Conservation (phyloP, 1,140 invertebrate species). For the Macrosteles quadrilineatus region DNA sequence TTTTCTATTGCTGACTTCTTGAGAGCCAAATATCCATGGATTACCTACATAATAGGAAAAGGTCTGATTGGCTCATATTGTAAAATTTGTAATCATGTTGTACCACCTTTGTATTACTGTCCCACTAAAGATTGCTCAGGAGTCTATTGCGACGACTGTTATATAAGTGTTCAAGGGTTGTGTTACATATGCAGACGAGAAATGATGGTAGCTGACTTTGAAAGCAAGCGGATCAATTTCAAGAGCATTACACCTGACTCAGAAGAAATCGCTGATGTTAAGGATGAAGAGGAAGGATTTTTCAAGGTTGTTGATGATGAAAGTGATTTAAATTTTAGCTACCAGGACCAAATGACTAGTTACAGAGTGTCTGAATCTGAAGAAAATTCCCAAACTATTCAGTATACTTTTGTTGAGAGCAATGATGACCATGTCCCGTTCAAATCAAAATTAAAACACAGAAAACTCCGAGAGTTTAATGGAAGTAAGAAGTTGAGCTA, state of each 20-base stretch:
- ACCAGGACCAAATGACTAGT: not conserved
- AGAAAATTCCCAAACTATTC: too few relatives aligned
- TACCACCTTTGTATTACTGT: not conserved
- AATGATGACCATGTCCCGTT: too few relatives aligned
- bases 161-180: not conserved
- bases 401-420: too few relatives aligned
- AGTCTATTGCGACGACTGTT: conserved; percentile 7
- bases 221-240: not conserved
- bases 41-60: not conserved
- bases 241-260: not conserved
- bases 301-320: not conserved
- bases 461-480: too few relatives aligned
- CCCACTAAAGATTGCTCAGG: not conserved
- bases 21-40: not conserved
- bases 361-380: too few relatives aligned
- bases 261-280: not conserved
- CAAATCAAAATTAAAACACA: too few relatives aligned
- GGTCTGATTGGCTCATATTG: not conserved
- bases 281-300: not conserved
- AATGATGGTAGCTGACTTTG: not conserved
- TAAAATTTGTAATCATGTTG: not conserved
- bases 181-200: not conserved
- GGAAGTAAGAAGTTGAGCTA: too few relatives aligned
- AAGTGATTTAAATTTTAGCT: not conserved
- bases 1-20: not conserved